Base-by-base conservation (phyloP, 2,113 vertebrate species). In the Eleginops maclovinus region DNA sequence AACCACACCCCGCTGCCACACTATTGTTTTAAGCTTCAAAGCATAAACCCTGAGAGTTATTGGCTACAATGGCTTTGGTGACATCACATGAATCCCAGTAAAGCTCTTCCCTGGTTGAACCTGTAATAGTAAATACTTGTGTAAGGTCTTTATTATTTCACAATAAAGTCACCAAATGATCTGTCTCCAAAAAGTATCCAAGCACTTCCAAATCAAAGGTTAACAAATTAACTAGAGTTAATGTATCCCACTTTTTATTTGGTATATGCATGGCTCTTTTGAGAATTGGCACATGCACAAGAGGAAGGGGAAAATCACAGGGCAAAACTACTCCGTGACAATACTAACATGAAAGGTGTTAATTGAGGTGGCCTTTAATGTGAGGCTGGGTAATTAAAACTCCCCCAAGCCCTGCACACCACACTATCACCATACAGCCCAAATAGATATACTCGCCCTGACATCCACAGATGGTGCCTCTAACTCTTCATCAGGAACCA, bases 381-480 rank as follows among this genome's bases (percentile, higher is more conserved):
- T 19, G 50, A 79, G 46, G 49, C 28, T 79, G 54, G 41, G 17
- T 62, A 77, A 83, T 82, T 28, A 87, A 83, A 74, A 77, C 63
- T 14, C 51, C 58, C 55, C 9, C 17, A 24, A 63, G 21, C 53
- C 22, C 22, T 43, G 50, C 44, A 59, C 13, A 51, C n/a, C 46
- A 54, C 31, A 50, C 46, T 4, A 15, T 40, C 54, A 24, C 44
- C 43, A 44, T 15, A 10, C 6, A n/a, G n/a, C 63, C 11, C 4
- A 50, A 31, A 67, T 0, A 71, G 7, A 58, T 17, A 69, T 50
- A 66, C 31, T 36, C 77, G 61, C 64, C 15, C 28, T 19, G 28
- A 61, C n/a, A 1, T 22, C 26, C 28, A 67, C 19, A 51, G n/a
- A 40, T 53, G 77, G 68, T 26, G 67, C 44, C 54, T 47, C 69